Conservation (phyloP, 2,113 vertebrate species). For the Atractosteus spatula region DNA sequence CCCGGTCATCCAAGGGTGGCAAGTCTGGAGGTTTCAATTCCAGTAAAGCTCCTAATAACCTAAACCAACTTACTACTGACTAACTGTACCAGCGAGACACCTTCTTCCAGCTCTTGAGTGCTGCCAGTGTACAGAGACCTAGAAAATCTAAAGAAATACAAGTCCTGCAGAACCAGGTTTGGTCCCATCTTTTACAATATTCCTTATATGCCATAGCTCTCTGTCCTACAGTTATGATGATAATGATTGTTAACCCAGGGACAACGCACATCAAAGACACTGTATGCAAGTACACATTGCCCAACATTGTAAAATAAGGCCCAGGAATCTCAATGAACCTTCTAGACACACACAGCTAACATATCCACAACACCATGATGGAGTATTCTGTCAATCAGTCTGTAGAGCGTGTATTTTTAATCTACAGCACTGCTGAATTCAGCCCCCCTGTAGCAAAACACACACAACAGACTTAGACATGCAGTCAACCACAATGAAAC, state of each 20-base stretch:
- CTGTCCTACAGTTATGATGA: not conserved
- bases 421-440: conserved; percentile 10
- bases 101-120: no score
- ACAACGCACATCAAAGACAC: not conserved
- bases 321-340: not conserved
- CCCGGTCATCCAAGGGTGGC: no score
- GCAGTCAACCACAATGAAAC: conserved; percentile 3
- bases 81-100: no score
- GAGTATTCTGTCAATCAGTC: not conserved
- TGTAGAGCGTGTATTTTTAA: conserved; percentile 19
- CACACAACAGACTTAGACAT: conserved; percentile 10
- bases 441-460: not conserved
- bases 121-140: no score
- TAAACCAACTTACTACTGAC: no score
- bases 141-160: no score
- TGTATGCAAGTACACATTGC: not conserved
- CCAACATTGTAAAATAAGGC: not conserved
- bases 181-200: no score
- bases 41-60: no score
- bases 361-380: not conserved
- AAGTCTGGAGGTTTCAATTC: no score
- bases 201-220: no score
- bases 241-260: not conserved
- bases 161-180: no score
- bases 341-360: not conserved